Evolutionary conservation across 2,888 invertebrate species (phyloP), one percentile per base, ranked within the genome.

Genomic region (Thymelicus lineola): DNA sequence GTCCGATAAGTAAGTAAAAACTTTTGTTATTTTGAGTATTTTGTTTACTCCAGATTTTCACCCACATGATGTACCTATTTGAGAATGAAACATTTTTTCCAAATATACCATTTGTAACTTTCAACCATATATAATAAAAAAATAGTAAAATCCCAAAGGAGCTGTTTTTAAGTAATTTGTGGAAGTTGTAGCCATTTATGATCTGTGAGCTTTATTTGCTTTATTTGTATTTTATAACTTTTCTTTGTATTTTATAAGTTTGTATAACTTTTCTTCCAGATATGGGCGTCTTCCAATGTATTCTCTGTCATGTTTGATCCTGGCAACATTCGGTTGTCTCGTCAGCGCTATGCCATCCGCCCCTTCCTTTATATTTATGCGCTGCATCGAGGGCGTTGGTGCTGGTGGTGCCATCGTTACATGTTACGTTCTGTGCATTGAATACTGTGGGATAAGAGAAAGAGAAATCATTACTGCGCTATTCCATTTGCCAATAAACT

Each of bases 351-450:
- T 89, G 89, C 88, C 90, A 0, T 79, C 77, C 0, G 74, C 77
- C 2, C 61, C 74, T 4, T 59, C 81, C 0, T 89, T 82, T 66
- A 84, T 79, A n/a, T 69, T 84, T 60, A 86, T 88, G 80, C 80
- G 90, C 1, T 82, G 80, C 53, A 66, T 91, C 1, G 88, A 91
- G 80, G 91, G 91, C 1, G 73, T 87, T 0, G 89, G 89, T 0
- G 74, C 81, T 0, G 91, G 90, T 0, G 91, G 90, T 0, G 79
- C 86, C 4, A 81, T 91, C 7, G 87, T 91, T n/a, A 86, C 87
- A 0, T 76, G 82, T 6, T 91, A 83, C 71, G 91, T 91, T 0
- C 75, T 89, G 1, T 80, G 83, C 57, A 79, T 90, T 0, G 91
- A 91, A 75, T 89, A 86, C 73, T 87, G 87, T 15, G 86, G 88